A percentile compares a stretch with the other conserved stretches of the same genome.
Evolutionary conservation across 2,797 vertebrate genomes (phyloP).

Genomic region (Peromyscus attwateri): DNA sequence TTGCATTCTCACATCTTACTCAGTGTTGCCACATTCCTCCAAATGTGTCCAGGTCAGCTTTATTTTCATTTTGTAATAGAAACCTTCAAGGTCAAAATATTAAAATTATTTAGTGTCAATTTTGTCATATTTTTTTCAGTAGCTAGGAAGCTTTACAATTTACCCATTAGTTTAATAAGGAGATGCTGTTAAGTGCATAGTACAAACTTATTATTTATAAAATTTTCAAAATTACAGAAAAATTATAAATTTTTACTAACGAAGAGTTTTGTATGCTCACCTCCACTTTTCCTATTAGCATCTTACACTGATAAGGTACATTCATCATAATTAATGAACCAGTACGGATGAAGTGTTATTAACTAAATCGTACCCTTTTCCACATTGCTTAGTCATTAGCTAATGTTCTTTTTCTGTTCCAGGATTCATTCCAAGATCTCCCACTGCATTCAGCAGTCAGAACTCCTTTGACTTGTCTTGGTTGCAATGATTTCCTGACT

Average conservation of each 20-base stretch:
- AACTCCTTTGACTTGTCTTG: not conserved
- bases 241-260: not conserved
- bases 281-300: not conserved
- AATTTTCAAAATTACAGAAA: conserved; percentile 18
- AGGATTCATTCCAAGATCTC: conserved; percentile 50
- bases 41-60: not conserved
- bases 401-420: conserved; percentile 12
- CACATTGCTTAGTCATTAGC: not conserved
- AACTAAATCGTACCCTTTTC: conserved; percentile 41
- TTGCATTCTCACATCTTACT: not conserved
- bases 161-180: not conserved
- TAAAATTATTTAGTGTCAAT: not conserved
- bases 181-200: not conserved
- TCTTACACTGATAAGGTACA: conserved; percentile 18
- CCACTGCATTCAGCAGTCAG: not conserved
- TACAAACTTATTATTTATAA: not conserved
- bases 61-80: not conserved
- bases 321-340: conserved; percentile 59
- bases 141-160: not conserved
- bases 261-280: not conserved
- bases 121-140: not conserved
- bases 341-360: conserved; percentile 51
- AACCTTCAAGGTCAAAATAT: conserved; percentile 36
- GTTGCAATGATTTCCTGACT: not conserved
- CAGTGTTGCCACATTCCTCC: not conserved